phyloP scores from a whole-genome alignment of 2,888 invertebrate species.

The Lamellibrachia columna region DNA sequence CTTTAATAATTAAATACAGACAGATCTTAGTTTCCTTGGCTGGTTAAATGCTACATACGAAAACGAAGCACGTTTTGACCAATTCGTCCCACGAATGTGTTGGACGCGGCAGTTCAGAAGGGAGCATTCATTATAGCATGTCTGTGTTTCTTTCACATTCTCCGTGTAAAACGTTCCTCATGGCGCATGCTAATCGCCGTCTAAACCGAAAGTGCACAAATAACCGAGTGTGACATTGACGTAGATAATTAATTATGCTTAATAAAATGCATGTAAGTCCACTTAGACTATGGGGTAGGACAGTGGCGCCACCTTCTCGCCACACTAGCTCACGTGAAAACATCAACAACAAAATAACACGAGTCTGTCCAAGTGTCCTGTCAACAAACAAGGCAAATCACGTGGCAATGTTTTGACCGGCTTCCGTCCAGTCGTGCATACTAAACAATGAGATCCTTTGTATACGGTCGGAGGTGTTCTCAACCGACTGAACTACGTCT shows the following conservation, averaged over 20 bases:
- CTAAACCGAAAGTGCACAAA: background rate
- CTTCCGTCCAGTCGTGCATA: background rate
- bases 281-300: background rate
- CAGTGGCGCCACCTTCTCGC: background rate
- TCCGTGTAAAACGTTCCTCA: background rate
- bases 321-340: background rate
- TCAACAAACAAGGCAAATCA: constrained; percentile 10
- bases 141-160: background rate
- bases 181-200: background rate
- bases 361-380: background rate
- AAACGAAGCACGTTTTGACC: background rate
- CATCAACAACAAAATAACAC: constrained; percentile 6
- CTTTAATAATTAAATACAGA: background rate
- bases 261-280: background rate
- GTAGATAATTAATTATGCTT: background rate
- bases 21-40: background rate
- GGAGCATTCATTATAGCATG: background rate
- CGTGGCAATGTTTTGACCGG: constrained; percentile 1
- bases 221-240: background rate
- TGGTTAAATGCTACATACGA: background rate
- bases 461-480: background rate
- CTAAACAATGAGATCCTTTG: constrained; percentile 10
- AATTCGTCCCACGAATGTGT: background rate
- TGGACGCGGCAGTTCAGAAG: background rate
- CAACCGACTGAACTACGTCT: background rate